Evolutionary conservation across 2,797 vertebrate genomes (phyloP).

Genomic region (Pelobates cultripes): DNA sequence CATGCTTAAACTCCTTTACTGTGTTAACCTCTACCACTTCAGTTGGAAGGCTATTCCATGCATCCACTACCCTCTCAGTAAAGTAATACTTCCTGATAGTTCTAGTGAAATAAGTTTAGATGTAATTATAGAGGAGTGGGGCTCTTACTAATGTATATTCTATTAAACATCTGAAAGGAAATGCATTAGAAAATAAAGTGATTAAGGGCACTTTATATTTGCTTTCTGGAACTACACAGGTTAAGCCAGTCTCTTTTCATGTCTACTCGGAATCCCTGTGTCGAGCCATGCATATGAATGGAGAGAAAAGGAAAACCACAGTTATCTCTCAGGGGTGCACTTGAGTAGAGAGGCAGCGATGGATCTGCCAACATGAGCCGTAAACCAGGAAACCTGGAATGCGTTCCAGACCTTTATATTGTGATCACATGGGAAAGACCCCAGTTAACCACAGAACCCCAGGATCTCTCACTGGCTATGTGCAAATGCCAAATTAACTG

Average conservation of each 20-base stretch:
- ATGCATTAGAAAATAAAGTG: background rate
- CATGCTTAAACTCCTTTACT: too few relatives aligned
- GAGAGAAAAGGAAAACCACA: slow-evolving; percentile 41
- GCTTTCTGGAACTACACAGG: slow-evolving; percentile 9
- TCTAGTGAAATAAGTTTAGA: too few relatives aligned
- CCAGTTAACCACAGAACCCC: slow-evolving; percentile 29
- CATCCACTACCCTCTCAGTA: too few relatives aligned
- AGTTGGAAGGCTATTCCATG: too few relatives aligned
- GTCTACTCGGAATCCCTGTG: slow-evolving; percentile 17
- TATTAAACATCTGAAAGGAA: too few relatives aligned
- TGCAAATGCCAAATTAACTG: slow-evolving; percentile 11
- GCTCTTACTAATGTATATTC: too few relatives aligned
- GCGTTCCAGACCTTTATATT: slow-evolving; percentile 39
- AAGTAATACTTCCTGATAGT: too few relatives aligned
- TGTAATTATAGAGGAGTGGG: too few relatives aligned
- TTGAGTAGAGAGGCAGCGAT: slow-evolving; percentile 41
- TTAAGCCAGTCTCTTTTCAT: slow-evolving; percentile 25
- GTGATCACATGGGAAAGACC: slow-evolving; percentile 35
- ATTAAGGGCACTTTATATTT: background rate
- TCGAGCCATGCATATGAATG: slow-evolving; percentile 22
- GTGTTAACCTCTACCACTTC: too few relatives aligned
- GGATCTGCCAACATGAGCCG: slow-evolving; percentile 42
- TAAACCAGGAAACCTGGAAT: slow-evolving; percentile 46
- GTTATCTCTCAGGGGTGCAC: slow-evolving; percentile 47
- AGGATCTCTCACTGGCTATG: slow-evolving; percentile 6